Evolutionary conservation across 1,140 invertebrate species (phyloP).

Genomic region (Venturia canescens): DNA sequence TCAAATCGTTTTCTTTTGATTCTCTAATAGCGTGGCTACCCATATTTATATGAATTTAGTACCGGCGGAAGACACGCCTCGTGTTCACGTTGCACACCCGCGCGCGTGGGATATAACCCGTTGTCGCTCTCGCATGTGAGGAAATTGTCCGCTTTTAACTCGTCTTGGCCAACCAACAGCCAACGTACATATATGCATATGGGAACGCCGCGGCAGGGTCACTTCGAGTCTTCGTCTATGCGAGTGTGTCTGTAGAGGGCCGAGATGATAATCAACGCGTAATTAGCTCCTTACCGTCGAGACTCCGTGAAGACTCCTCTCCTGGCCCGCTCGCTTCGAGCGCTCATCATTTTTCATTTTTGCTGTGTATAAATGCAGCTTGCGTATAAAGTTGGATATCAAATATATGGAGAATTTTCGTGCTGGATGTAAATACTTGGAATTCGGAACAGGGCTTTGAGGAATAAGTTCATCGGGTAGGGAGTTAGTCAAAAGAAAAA

Average conservation of each 20-base stretch:
- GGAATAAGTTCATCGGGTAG: too few relatives aligned
- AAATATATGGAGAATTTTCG: not conserved
- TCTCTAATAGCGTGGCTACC: not conserved
- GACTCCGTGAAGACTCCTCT: conserved; percentile 27
- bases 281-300: conserved; percentile 57
- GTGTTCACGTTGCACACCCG: not conserved
- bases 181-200: not conserved
- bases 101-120: conserved; percentile 4
- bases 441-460: too few relatives aligned
- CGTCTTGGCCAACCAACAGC: not conserved
- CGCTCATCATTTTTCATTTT: conserved; percentile 1
- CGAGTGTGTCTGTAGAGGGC: conserved; percentile 40
- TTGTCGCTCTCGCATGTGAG: not conserved
- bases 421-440: not conserved
- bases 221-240: not conserved
- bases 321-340: conserved; percentile 17
- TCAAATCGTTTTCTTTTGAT: not conserved
- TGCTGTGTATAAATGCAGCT: not conserved
- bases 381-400: not conserved
- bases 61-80: not conserved
- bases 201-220: conserved; percentile 6
- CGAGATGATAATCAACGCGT: conserved; percentile 66
- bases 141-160: not conserved
- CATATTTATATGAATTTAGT: conserved; percentile 6
- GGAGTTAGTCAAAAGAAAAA: too few relatives aligned